Conservation (phyloP, 2,888 invertebrate genomes). For the Folsomia candida region DNA sequence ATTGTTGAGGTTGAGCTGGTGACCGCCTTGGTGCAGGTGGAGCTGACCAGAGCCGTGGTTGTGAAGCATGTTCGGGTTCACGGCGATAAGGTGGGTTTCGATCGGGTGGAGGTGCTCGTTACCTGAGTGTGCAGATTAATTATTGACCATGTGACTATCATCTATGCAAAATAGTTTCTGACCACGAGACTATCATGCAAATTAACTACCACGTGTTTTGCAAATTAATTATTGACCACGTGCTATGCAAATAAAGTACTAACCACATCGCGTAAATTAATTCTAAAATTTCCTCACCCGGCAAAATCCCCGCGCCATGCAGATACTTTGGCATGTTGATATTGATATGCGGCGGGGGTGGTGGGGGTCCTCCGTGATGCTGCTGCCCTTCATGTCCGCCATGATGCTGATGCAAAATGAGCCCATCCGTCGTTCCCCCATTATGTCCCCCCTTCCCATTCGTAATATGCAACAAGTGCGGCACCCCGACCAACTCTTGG, state of each 20-base stretch:
- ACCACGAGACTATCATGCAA: too few species aligned
- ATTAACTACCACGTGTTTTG: too few species aligned
- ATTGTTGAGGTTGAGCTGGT: slow-evolving; percentile 13
- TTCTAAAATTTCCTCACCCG: too few species aligned
- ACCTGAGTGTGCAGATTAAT: background rate
- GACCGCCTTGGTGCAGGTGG: slow-evolving; percentile 5
- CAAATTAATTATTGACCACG: too few species aligned
- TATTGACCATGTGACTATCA: too few species aligned
- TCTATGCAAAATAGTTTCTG: too few species aligned
- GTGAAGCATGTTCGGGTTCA: slow-evolving; percentile 29
- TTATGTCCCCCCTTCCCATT: background rate
- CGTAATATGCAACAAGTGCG: slow-evolving; percentile 17
- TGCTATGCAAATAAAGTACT: too few species aligned
- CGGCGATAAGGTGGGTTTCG: slow-evolving; percentile 44
- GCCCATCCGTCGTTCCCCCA: slow-evolving; percentile 46
- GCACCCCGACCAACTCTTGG: slow-evolving; percentile 49
- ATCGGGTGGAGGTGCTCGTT: slow-evolving; percentile 34
- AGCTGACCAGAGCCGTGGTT: slow-evolving; percentile 6
- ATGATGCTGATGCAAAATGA: slow-evolving; percentile 12
- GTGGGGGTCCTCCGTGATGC: slow-evolving; percentile 17
- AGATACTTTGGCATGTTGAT: slow-evolving; percentile 45
- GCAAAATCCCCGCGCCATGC: slow-evolving; percentile 5
- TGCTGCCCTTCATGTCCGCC: background rate
- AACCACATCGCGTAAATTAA: too few species aligned
- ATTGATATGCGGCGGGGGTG: slow-evolving; percentile 35